Evolutionary conservation across 1,140 invertebrate genomes (phyloP).

Genomic region (Dinothrombium tinctorium): DNA sequence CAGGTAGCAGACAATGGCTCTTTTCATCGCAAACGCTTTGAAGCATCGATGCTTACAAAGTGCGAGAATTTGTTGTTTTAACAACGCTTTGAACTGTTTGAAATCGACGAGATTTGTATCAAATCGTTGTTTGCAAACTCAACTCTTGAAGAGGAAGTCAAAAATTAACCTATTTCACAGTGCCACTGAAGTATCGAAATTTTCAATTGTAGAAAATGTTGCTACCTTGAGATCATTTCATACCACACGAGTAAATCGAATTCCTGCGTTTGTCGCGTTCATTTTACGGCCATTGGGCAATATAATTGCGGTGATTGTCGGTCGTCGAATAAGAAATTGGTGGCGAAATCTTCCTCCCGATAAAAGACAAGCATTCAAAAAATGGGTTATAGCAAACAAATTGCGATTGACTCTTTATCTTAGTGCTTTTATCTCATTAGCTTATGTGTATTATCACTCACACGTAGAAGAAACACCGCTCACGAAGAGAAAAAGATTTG

Average conservation of each 20-base stretch:
- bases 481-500: conserved; percentile 27
- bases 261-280: background rate
- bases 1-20: too few species aligned
- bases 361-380: conserved; percentile 17
- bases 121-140: too few species aligned
- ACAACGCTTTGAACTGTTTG: too few species aligned
- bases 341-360: conserved; percentile 23
- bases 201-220: too few species aligned
- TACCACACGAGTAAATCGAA: background rate
- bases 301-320: background rate
- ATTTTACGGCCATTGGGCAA: background rate
- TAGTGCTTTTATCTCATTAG: conserved; percentile 3
- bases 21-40: too few species aligned
- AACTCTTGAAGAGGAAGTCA: too few species aligned
- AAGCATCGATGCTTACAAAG: too few species aligned
- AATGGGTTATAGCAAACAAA: conserved; percentile 18
- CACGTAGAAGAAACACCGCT: conserved; percentile 29
- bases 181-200: too few species aligned
- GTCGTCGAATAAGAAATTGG: conserved; percentile 24
- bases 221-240: conserved; percentile 1
- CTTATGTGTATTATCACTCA: conserved; percentile 22
- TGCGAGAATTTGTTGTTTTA: too few species aligned
- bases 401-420: conserved; percentile 2
- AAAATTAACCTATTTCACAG: too few species aligned
- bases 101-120: too few species aligned